A percentile compares a stretch with the other conserved stretches of the same genome.
These are phyloP conservation scores for Hydraecia micacea DNA, from an alignment of 2,888 invertebrate species.

Conservation along the genomic window DNA sequence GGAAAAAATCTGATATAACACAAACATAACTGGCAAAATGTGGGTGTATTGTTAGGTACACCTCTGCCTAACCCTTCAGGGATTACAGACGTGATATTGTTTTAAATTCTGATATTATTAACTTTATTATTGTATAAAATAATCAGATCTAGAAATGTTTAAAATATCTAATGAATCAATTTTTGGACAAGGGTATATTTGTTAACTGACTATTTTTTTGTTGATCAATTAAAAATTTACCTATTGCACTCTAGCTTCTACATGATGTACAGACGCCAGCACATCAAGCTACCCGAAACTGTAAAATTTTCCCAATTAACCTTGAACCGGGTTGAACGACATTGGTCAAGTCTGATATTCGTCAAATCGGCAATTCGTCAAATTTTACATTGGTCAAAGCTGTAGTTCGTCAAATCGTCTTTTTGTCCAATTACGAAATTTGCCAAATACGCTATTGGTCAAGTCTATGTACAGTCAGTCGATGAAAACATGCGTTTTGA, in stretches of 20 bases:
- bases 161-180: not conserved
- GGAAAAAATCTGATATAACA: no score
- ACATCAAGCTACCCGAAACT: no score
- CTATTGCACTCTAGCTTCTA: not conserved
- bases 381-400: no score
- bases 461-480: no score
- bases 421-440: no score
- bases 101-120: not conserved
- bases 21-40: not conserved
- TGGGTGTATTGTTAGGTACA: not conserved
- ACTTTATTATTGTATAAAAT: not conserved
- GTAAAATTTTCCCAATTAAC: no score
- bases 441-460: no score
- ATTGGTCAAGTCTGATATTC: no score
- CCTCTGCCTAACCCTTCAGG: not conserved
- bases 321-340: no score
- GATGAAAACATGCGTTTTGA: no score
- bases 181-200: conserved; percentile 1
- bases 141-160: not conserved
- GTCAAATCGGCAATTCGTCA: no score
- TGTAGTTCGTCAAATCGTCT: no score
- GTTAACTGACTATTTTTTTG: not conserved
- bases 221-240: not conserved
- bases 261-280: not conserved
- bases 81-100: not conserved